Evolutionary conservation across 2,797 vertebrate species (phyloP).

Genomic region (Mus spretus): DNA sequence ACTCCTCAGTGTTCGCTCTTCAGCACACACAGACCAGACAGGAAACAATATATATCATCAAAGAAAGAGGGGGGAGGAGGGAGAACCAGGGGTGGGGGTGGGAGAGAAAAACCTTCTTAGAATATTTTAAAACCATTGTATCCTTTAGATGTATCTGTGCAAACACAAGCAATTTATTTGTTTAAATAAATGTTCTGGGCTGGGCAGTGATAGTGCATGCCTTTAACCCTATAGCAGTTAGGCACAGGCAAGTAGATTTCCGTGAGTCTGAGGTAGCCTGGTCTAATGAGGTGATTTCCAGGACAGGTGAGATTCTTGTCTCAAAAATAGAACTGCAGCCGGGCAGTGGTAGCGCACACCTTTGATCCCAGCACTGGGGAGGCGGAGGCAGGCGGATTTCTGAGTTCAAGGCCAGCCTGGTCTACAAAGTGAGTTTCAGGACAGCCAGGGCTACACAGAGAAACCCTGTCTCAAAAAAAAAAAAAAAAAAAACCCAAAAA

Average conservation of each 20-base stretch:
- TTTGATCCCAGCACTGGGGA: no score
- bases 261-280: neutral
- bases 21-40: neutral
- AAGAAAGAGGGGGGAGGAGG: neutral
- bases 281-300: neutral
- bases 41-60: neutral
- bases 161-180: constrained; percentile 21
- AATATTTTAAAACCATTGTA: neutral
- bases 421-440: no score
- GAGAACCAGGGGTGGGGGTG: neutral
- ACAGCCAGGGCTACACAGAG: no score
- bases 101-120: neutral
- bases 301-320: neutral
- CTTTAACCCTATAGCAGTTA: neutral
- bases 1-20: neutral
- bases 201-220: rapidly evolving
- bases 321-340: neutral
- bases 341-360: no score
- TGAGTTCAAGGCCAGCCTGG: no score
- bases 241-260: neutral
- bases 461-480: no score
- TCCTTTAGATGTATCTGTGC: neutral
- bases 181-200: neutral
- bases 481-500: neutral
- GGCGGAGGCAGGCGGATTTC: no score